Percentiles rank a stretch among this genome's conserved stretches.
These are phyloP conservation scores for Hippopotamus amphibius DNA, from an alignment of 2,113 vertebrate genomes.

Conservation along the genomic window DNA sequence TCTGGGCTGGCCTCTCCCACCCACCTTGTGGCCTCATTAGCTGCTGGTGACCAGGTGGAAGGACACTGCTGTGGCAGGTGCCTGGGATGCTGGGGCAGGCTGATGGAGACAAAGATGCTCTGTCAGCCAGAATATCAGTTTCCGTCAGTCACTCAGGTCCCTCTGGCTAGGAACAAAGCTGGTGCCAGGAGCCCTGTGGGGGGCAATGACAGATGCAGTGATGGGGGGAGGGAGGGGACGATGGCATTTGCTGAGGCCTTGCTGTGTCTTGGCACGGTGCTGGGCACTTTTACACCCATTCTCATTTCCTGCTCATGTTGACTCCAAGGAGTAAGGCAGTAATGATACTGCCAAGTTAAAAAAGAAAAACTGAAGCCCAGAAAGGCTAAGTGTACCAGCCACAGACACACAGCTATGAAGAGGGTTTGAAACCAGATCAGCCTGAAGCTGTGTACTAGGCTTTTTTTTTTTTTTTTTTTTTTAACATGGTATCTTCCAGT, in stretches of 20 bases:
- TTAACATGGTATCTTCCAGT: neutral
- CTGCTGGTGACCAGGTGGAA: neutral
- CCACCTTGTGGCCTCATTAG: neutral
- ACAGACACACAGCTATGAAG: neutral
- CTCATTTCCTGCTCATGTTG: neutral
- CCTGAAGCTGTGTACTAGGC: neutral
- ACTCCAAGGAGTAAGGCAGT: neutral
- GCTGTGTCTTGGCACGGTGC: neutral
- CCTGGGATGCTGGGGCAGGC: neutral
- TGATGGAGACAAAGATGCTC: neutral
- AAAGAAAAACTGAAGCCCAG: neutral
- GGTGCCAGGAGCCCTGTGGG: conserved; percentile 34
- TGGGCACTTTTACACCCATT: neutral
- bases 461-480: neutral
- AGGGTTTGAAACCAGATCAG: neutral
- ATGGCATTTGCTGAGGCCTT: neutral
- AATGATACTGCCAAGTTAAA: neutral
- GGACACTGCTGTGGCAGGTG: neutral
- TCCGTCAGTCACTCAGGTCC: neutral
- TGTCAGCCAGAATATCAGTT: conserved; percentile 5
- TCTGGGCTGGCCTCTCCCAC: neutral
- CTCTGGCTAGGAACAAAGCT: neutral
- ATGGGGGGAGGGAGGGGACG: neutral
- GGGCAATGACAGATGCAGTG: neutral
- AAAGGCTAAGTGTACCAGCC: neutral